phyloP scores from a whole-genome alignment of 2,888 invertebrate genomes.

The Agonopterix alstromeriana region DNA sequence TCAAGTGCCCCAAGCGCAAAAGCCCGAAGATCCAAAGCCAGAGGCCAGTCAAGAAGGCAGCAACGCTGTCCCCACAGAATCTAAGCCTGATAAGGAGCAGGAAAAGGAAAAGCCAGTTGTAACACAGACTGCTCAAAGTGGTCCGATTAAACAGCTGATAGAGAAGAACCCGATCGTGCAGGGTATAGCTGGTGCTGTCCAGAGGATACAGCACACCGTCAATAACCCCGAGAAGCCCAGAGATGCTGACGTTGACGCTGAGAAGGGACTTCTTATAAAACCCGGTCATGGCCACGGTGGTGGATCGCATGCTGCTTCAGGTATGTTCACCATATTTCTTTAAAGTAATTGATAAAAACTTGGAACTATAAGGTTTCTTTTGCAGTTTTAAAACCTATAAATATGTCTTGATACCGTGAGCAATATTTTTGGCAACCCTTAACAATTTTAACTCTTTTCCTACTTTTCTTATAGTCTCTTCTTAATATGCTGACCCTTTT shows the following conservation, averaged over 20 bases:
- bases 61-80: slow-evolving; percentile 14
- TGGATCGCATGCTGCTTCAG: slow-evolving; percentile 8
- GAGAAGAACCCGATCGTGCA: slow-evolving; percentile 39
- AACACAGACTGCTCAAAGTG: slow-evolving; percentile 9
- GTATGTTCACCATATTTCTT: slow-evolving; percentile 9
- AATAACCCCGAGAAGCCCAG: slow-evolving; percentile 37
- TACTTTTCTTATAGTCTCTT: too few species aligned
- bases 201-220: slow-evolving; percentile 33
- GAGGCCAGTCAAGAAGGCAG: slow-evolving; percentile 12
- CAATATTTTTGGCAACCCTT: too few species aligned
- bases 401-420: too few species aligned
- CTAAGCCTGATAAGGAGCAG: slow-evolving; percentile 8
- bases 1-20: slow-evolving; percentile 5
- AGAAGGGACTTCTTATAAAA: slow-evolving; percentile 17
- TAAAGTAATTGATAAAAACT: too few species aligned
- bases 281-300: slow-evolving; percentile 14
- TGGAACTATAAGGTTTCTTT: too few species aligned
- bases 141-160: slow-evolving; percentile 35
- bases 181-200: slow-evolving; percentile 35
- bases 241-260: slow-evolving; percentile 21
- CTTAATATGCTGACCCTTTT: too few species aligned
- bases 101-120: slow-evolving; percentile 9
- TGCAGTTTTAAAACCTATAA: too few species aligned
- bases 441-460: too few species aligned
- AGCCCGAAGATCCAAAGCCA: slow-evolving; percentile 7